Percentiles rank a stretch among this genome's conserved stretches.
These are phyloP conservation scores for Laodelphax striatellus DNA, from an alignment of 1,140 invertebrate genomes.

Conservation along the genomic window DNA sequence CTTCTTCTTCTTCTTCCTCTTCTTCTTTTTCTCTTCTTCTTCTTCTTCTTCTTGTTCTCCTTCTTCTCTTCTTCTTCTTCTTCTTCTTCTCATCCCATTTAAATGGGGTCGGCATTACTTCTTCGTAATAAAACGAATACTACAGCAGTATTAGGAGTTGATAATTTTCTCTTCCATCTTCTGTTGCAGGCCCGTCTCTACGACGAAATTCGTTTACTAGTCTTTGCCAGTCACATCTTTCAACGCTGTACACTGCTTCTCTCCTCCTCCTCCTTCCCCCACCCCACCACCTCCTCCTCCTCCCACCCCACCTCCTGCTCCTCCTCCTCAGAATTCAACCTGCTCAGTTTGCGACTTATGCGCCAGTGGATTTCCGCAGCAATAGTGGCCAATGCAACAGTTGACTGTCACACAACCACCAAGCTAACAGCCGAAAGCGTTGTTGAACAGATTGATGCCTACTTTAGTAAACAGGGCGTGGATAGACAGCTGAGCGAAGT, in stretches of 20 bases:
- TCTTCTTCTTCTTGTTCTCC: too few relatives aligned
- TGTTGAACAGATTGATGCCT: slow-evolving; percentile 6
- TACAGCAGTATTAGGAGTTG: too few relatives aligned
- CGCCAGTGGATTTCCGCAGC: slow-evolving; percentile 6
- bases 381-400: not conserved
- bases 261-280: too few relatives aligned
- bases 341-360: slow-evolving; percentile 3
- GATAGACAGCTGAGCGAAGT: not conserved
- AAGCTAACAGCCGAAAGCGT: not conserved
- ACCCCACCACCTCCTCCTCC: not conserved
- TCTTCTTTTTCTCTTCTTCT: too few relatives aligned
- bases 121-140: too few relatives aligned
- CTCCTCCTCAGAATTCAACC: not conserved
- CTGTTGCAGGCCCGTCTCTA: not conserved
- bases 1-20: too few relatives aligned
- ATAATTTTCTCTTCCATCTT: not conserved
- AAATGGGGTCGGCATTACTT: too few relatives aligned
- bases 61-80: too few relatives aligned
- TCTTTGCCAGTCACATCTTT: not conserved
- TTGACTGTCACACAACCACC: not conserved
- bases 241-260: too few relatives aligned
- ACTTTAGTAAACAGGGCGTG: not conserved
- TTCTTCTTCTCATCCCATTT: too few relatives aligned
- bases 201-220: not conserved
- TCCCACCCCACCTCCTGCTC: not conserved